Base-by-base conservation (phyloP, 2,113 vertebrate genomes). In the Alethe diademata region DNA sequence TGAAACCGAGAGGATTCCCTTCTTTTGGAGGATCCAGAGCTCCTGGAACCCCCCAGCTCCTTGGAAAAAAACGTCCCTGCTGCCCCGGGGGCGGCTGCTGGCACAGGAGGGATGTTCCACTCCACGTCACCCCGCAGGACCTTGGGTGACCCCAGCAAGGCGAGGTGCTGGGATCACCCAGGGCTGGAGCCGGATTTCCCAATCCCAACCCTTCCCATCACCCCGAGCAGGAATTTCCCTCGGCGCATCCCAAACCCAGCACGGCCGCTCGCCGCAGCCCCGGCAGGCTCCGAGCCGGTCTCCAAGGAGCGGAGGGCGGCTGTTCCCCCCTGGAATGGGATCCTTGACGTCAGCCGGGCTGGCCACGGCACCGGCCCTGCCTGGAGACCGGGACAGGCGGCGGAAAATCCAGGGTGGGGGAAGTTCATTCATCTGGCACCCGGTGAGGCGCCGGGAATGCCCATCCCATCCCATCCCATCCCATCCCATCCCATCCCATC, bases 291-390 rank as follows among this genome's bases (percentile, higher is more conserved):
- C 2, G 8, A 95, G 76, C 76, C 40, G 47, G 96, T 97, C 94
- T 95, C 88, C 88, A 71, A 9, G 88, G 65, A 95, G 94, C 83
- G 3, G 19, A 62, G 23, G 64, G 86, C 43, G 74, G 96, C 95
- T 96, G 95, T 42, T 50, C 62, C 96, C 91, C 78, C 94, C 85
- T 31, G 62, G 80, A 91, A 95, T 91, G 65, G 84, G 84, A 45
- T 78, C 66, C 96, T 45, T 97, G 98, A 98, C 97, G 96, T 97
- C 97, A 97, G 51, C 87, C 22, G 6, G 80, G 75, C 43, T 97
- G 97, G 96, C 96, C 96, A 93, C 76, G 6, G 82, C 96, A 73
- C 94, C 78, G 62, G 62, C 50, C 97, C 95, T 96, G 97, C 94
- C 92, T 94, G 92, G 96, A 88, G 94, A 97, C 94, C 43, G 10